Percentiles rank a stretch among this genome's conserved stretches.
phyloP scores from a whole-genome alignment of 2,888 invertebrate species.

The Drosophila eohydei region DNA sequence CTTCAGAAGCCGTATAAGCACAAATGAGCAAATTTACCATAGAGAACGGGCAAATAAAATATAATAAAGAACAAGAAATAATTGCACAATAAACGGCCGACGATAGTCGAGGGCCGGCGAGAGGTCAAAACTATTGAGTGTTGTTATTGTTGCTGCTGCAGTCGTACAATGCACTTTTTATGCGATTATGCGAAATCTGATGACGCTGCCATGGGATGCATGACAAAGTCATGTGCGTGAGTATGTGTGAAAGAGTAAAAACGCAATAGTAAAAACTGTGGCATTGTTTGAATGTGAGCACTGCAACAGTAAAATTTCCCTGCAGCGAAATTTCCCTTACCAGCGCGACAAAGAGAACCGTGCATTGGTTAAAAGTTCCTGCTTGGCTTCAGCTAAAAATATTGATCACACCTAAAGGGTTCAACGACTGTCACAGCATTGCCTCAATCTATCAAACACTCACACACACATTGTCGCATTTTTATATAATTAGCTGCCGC shows the following conservation, averaged over 20 bases:
- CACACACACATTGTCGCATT: conserved; percentile 30
- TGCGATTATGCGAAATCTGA: conserved; percentile 76
- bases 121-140: conserved; percentile 65
- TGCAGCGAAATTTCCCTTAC: conserved; percentile 3
- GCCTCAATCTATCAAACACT: conserved; percentile 38
- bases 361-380: conserved; percentile 27
- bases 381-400: conserved; percentile 30
- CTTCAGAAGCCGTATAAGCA: conserved; percentile 47
- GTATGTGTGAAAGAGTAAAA: conserved; percentile 11
- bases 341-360: neutral
- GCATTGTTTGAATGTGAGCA: conserved; percentile 10
- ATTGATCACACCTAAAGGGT: conserved; percentile 55
- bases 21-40: conserved; percentile 40
- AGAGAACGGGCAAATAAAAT: conserved; percentile 55
- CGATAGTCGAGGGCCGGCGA: conserved; percentile 56
- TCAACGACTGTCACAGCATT: conserved; percentile 64
- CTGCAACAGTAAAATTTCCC: conserved; percentile 13
- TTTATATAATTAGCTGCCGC: conserved; percentile 66
- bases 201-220: conserved; percentile 53
- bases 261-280: conserved; percentile 6
- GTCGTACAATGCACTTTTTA: conserved; percentile 62
- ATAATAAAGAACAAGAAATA: conserved; percentile 61
- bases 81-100: conserved; percentile 63
- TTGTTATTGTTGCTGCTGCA: conserved; percentile 23
- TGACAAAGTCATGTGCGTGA: conserved; percentile 21